Base-by-base conservation (phyloP, 2,797 vertebrate species). In the Spinibarbus caldwelli region DNA sequence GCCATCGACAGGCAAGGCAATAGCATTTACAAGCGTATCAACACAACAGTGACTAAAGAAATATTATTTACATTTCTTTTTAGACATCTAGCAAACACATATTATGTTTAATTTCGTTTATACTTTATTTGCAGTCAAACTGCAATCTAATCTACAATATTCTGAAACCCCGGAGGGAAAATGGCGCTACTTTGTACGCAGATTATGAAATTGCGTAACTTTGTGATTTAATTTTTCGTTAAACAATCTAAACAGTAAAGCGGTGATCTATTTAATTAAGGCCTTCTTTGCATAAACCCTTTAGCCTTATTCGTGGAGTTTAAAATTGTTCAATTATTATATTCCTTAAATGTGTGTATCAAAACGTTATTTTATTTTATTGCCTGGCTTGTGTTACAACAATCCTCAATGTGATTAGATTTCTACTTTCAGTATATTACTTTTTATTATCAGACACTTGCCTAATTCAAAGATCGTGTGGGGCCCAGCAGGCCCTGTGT, bases 1-100 rank as follows among this genome's bases (percentile, higher is more conserved):
- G 83, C 73, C 83, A 84, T 84, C 72, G 82, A 38, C 34, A 66
- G 82, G 72, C 62, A 54, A 31, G 6, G 14, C 17, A 14, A 49
- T 23, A 52, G 57, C 72, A 52, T 43, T 78, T 54, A 54, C 62
- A 52, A 41, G 47, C 26, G 4, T 68, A 6, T 62, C n/a, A 57
- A 17, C 49, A 23, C 23, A 38, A 38, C 54, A 29, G 52, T 9
- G 52, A 34, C 29, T n/a, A n/a, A n/a, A n/a, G 26, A 47, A 31
- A 2, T 23, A 64, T 14, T 2, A 36, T 29, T 4, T 19, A 73
- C 7, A 43, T 62, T 82, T 49, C 0, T 17, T 31, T 41, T 10
- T 11, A 26, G 23, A 43, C 14, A 62, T 78, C 2, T 45, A 45
- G 5, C 8, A 15, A 80, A 78, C 3, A 34, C 6, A n/a, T 11